Conservation (phyloP, 2,888 invertebrate genomes). For the Pollenia amentaria region DNA sequence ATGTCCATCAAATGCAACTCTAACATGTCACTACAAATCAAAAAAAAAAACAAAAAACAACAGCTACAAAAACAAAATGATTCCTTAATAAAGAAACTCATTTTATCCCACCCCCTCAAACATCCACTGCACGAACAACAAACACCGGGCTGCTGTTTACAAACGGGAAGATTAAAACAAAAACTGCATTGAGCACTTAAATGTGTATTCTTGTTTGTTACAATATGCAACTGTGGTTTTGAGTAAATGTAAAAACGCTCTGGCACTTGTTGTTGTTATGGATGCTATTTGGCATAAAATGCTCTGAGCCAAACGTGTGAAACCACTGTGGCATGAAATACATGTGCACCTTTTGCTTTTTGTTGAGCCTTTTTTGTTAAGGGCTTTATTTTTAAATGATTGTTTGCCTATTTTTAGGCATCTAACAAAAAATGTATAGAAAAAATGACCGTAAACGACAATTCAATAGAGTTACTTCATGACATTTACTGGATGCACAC, state of each 20-base stretch:
- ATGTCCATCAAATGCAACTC: constrained; percentile 69
- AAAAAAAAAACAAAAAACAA: constrained; percentile 52
- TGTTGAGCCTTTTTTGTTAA: constrained; percentile 19
- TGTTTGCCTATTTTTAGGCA: constrained; percentile 53
- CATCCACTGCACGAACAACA: background rate
- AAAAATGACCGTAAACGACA: constrained; percentile 22
- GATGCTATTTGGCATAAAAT: constrained; percentile 36
- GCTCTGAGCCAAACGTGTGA: constrained; percentile 63
- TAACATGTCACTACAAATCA: constrained; percentile 58
- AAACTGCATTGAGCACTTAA: constrained; percentile 15
- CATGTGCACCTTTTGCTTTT: constrained; percentile 42
- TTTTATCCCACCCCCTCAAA: background rate
- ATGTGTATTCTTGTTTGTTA: background rate
- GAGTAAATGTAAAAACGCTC: constrained; percentile 4
- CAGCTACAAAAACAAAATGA: constrained; percentile 9
- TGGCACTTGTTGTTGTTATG: constrained; percentile 23
- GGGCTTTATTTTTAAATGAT: background rate
- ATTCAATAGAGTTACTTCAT: constrained; percentile 48
- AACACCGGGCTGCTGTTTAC: background rate
- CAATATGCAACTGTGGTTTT: background rate
- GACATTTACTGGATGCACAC: constrained; percentile 16
- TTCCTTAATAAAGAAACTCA: constrained; percentile 12
- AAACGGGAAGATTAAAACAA: background rate
- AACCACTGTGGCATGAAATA: constrained; percentile 70
- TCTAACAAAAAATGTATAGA: constrained; percentile 1